Conservation (phyloP, 2,797 vertebrate species). For the Lateolabrax maculatus region DNA sequence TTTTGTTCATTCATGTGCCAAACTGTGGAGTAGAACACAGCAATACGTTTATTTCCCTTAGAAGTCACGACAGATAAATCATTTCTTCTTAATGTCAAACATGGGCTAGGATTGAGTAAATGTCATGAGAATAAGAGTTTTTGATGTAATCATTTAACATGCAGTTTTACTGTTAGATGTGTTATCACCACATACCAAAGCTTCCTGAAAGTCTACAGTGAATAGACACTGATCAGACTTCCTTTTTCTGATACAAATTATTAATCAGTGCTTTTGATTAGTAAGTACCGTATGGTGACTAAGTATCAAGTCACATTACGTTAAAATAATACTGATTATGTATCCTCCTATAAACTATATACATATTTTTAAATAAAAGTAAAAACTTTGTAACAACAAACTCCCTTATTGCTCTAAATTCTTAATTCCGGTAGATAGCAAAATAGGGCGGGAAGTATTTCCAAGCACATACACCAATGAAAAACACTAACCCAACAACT, state of each 20-base stretch:
- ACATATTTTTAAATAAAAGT: neutral
- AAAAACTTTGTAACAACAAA: neutral
- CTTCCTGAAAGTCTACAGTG: neutral
- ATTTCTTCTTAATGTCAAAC: neutral
- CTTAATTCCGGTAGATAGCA: constrained; percentile 34
- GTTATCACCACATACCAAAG: neutral
- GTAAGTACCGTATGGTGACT: neutral
- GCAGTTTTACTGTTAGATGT: neutral
- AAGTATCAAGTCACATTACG: neutral
- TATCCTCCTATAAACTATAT: too few relatives aligned
- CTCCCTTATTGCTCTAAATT: neutral
- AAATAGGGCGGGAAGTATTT: neutral
- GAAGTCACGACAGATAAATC: neutral
- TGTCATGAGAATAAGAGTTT: neutral
- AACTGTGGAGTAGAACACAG: neutral
- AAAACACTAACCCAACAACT: neutral
- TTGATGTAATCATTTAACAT: neutral
- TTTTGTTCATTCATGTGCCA: neutral
- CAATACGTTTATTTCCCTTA: neutral
- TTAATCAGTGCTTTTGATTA: neutral
- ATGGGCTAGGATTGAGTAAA: neutral
- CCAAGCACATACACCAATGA: neutral
- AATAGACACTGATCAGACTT: neutral
- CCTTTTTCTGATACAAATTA: neutral
- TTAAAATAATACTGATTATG: neutral